Base-by-base conservation (phyloP, 2,888 invertebrate genomes). In the Sabatieria punctata region DNA sequence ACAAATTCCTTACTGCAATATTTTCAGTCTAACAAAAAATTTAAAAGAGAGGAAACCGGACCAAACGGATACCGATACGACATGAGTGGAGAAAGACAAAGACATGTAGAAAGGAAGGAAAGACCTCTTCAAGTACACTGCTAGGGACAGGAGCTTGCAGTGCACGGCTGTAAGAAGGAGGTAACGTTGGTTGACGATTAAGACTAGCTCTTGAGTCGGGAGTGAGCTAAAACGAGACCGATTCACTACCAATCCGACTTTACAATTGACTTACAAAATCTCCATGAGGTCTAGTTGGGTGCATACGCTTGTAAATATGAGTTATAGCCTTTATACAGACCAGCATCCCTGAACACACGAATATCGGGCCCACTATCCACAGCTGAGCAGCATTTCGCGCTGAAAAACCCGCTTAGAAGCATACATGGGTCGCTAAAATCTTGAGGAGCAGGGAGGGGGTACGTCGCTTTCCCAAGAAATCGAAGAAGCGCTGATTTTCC, bases 341-440 rank as follows among this genome's bases (percentile, higher is more conserved):
- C 22, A 48, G 24, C 25, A 44, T 22, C 2, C 48, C 48, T 8
- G 44, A 48, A 19, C 43, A 40, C 15, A 48, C 23, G 43, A 48
- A 48, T 11, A 48, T 40, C 2, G 48, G 48, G 15, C 48, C 48
- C 6, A 48, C 48, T n/a, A 48, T 23, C 48, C 48, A 48, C 13
- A 48, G 23, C 24, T 43, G 43, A 2, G 35, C 43, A 22, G 42
- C 18, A n/a, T n/a, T n/a, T n/a, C n/a, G n/a, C n/a, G n/a, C n/a
- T n/a, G n/a, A n/a, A n/a, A n/a, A n/a, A n/a, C n/a, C n/a, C n/a
- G n/a, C n/a, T n/a, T n/a, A n/a, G n/a, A n/a, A n/a, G n/a, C n/a
- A n/a, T n/a, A n/a, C n/a, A n/a, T n/a, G n/a, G n/a, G n/a, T n/a
- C n/a, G n/a, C n/a, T n/a, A n/a, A n/a, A n/a, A n/a, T n/a, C n/a